Base-by-base conservation (phyloP, 2,113 vertebrate genomes). In the Oxyruncus cristatus region DNA sequence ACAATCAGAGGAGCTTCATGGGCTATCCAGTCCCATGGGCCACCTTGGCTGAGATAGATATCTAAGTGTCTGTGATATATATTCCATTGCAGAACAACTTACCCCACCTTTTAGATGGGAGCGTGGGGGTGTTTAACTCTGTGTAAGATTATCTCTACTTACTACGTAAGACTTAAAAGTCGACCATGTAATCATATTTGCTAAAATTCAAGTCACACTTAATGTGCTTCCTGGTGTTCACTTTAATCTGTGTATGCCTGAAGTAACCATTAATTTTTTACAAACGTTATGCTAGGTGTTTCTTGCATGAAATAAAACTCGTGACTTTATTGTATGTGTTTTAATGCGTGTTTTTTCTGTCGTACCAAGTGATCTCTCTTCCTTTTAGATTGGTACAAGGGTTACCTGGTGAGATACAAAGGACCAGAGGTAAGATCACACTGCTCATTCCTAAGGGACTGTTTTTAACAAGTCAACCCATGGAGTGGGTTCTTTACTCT, bases 381-480 rank as follows among this genome's bases (percentile, higher is more conserved):
- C 50, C 32, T 97, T 98, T 87, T 92, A 99, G 99, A 97, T 50
- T 99, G 99, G 99, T 99, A 98, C 95, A 98, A 96, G 95, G 99
- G 99, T 70, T 98, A 98, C 87, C 94, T 99, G 83, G 92, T 98
- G 23, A 98, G 98, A 88, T 98, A 99, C 94, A 99, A 98, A 97
- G 96, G 98, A 76, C 97, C 95, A 39, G 97, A 98, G 98, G 99
- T 99, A 98, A 98, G 98, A 41, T 24, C 13, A 26, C 28, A 2
- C 5, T 27, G 6, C 90, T 62, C 6, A 3, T 67, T 56, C 23
- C n/a, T 22, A 0, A n/a, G 18, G 41, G 41, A 10, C 9, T 67
- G 0, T 24, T 67, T 58, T 26, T 23, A 26, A 63, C 47, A 24
- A 19, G 24, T 30, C 20, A 66, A 3, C 22, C 14, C 2, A 4